Evolutionary conservation across 2,888 invertebrate genomes (phyloP), one percentile per base, ranked within the genome.

Genomic region (Drosophila maculinotata): DNA sequence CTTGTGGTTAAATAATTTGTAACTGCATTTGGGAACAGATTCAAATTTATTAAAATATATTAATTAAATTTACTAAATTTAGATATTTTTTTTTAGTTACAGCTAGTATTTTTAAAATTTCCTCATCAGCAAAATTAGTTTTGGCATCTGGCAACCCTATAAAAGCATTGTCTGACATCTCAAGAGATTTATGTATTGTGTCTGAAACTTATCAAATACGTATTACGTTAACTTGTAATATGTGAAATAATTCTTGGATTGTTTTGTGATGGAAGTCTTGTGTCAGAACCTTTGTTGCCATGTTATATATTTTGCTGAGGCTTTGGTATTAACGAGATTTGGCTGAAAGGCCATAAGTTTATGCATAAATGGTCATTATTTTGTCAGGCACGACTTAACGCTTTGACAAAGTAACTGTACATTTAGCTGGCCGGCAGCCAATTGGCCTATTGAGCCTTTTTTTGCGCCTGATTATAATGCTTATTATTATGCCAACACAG

Each of bases 391-490:
- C 85, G 85, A 81, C 82, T 79, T 79, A 41, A 51, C 76, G 81
- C 81, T 79, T 69, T 79, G 77, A 66, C 77, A 78, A 77, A 73
- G 76, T 78, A 76, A 76, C 78, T 67, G 80, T 64, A 65, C 69
- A 71, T 74, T 79, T 79, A 69, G 58, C 57, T 73, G 75, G 73
- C 86, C 84, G 58, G 66, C 69, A 81, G 83, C 77, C 75, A 76
- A 67, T 81, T 81, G 72, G 79, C 82, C 76, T 72, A 68, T 78
- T 84, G 84, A 80, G 81, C 83, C 83, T 82, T 82, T 45, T 35
- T 28, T 78, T 83, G 76, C 76, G 69, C 66, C 69, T 86, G 85
- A 83, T 86, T 83, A 83, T 83, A 86, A 80, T 85, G 79, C 76
- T 85, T 82, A 82, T 79, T 70, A 71, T 75, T 81, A 78, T 80